Evolutionary conservation across 2,113 vertebrate species (phyloP), one percentile per base, ranked within the genome.

Genomic region (Genyomyrus donnyi): DNA sequence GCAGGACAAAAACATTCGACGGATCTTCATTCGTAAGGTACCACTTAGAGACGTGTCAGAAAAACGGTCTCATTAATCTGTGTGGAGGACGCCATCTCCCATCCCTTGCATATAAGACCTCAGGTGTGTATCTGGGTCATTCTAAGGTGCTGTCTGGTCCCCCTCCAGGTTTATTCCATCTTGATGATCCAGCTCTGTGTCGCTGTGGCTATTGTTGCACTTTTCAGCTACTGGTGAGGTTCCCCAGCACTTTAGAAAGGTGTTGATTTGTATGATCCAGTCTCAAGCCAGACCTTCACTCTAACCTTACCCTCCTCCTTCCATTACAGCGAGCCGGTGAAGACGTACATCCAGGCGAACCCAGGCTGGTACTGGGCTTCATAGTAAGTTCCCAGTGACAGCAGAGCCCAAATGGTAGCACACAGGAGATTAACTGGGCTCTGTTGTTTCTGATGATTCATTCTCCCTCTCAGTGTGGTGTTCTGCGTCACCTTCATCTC

Each of bases 161-260:
- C 15, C 84, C 31, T 91, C 66, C 94, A 99, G 98, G 98, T 99
- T 91, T 99, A 99, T 0, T 95, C 96, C 92, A 99, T 99, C 90
- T 95, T 99, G 89, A 93, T 97, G 95, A 90, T 97, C 21, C 98
- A 99, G 96, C 95, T 98, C 87, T 91, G 97, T 45, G 93, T 97
- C 74, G 98, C 98, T 0, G 88, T 98, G 0, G 92, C 92, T 0
- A 94, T 99, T 0, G 97, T 99, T 90, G 95, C 96, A 80, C 95
- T 99, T 92, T 99, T 99, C 93, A 98, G 97, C n/a, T 99, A 99
- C 95, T 97, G 96, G 98, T 99, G 94, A 95, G 94, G 92, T 2
- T 90, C 1, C 6, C 56, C 62, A 50, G 31, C 6, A 45, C 35
- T 45, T 49, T 45, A 6, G 1, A 58, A n/a, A 58, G 56, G 11